phyloP scores from a whole-genome alignment of 2,797 vertebrate species.

The Coluber constrictor region DNA sequence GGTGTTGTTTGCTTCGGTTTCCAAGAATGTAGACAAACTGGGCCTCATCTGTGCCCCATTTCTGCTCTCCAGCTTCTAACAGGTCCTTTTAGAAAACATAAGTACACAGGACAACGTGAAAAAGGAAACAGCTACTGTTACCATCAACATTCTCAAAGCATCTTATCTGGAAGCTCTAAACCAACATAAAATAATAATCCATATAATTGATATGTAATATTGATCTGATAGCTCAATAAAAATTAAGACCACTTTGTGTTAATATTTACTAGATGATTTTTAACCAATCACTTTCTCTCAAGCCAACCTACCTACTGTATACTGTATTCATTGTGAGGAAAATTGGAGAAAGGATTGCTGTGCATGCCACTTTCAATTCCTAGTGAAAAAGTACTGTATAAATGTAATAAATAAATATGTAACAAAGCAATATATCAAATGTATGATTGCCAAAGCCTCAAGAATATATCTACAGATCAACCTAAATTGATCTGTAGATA shows the following conservation, averaged over 20 bases:
- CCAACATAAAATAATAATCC: neutral
- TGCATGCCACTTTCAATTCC: neutral
- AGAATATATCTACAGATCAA: neutral
- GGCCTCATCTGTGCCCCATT: conserved; percentile 95
- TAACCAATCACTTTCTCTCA: neutral
- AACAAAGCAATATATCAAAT: neutral
- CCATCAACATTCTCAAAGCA: neutral
- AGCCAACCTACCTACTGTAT: neutral
- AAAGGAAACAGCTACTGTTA: neutral
- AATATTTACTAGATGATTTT: neutral
- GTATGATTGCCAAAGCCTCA: neutral
- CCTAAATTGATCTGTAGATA: neutral
- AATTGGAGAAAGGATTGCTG: neutral
- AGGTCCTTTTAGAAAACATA: conserved; percentile 75
- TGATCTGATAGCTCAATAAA: neutral
- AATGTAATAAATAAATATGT: neutral
- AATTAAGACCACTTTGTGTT: neutral
- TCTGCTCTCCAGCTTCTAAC: conserved; percentile 86
- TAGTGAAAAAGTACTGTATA: neutral
- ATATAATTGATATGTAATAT: neutral
- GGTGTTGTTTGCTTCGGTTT: conserved; percentile 89
- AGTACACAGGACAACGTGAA: neutral
- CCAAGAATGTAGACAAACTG: conserved; percentile 95
- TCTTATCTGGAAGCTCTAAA: neutral
- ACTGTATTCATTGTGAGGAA: neutral